Evolutionary conservation across 1,140 invertebrate species (phyloP).

Genomic region (Caenorhabditis latens): DNA sequence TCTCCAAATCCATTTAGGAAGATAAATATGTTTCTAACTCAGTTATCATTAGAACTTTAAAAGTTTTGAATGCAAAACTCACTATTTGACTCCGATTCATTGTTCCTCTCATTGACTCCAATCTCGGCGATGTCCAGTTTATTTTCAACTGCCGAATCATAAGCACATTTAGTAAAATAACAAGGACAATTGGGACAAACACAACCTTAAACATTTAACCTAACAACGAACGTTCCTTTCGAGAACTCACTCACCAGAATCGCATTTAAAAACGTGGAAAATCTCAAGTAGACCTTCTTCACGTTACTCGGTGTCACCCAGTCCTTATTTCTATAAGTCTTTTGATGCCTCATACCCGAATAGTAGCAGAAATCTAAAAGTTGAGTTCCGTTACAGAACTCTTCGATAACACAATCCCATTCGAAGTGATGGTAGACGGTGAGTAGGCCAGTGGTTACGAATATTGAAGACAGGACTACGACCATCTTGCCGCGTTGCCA

Average conservation of each 20-base stretch:
- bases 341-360: conserved; percentile 54
- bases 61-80: neutral
- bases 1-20: too few species aligned
- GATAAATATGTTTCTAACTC: too few species aligned
- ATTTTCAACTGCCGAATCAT: conserved; percentile 69
- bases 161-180: conserved; percentile 73
- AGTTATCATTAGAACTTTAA: too few species aligned
- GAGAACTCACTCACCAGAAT: conserved; percentile 71
- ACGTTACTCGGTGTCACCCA: conserved; percentile 51
- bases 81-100: conserved; percentile 46
- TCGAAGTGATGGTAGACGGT: conserved; percentile 77
- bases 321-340: conserved; percentile 47
- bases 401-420: conserved; percentile 74
- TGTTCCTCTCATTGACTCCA: conserved; percentile 42
- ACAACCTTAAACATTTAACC: conserved; percentile 68
- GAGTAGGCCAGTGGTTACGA: conserved; percentile 71
- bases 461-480: conserved; percentile 69
- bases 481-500: conserved; percentile 70
- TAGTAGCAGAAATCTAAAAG: conserved; percentile 73
- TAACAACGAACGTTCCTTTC: neutral
- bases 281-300: conserved; percentile 57
- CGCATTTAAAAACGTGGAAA: conserved; percentile 75
- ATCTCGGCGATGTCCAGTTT: conserved; percentile 55
- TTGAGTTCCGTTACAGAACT: conserved; percentile 76
- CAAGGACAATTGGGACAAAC: conserved; percentile 75